Percentiles rank a stretch among this genome's conserved stretches.
phyloP scores from a whole-genome alignment of 2,797 vertebrate genomes.

The Alectoris magna region DNA sequence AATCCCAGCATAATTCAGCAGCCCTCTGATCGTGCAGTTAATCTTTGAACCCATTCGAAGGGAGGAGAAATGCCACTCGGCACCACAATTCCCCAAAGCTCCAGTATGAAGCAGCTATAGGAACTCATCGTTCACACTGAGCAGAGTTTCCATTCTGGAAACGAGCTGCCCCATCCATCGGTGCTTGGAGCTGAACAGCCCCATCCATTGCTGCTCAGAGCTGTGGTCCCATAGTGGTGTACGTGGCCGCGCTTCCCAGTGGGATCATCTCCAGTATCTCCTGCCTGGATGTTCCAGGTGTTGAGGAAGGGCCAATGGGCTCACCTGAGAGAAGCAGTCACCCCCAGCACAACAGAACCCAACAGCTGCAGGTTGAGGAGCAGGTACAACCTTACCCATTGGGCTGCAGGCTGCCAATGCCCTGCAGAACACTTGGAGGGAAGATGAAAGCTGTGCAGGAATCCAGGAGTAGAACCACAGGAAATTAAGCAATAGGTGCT shows the following conservation, averaged over 20 bases:
- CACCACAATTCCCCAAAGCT: fast-evolving
- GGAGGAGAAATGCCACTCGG: background rate
- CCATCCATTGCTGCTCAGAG: constrained; percentile 57
- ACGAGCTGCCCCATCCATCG: constrained; percentile 58
- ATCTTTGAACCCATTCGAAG: background rate
- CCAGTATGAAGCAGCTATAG: background rate
- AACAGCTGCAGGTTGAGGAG: constrained; percentile 1
- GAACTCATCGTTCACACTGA: constrained; percentile 16
- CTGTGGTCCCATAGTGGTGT: constrained; percentile 11
- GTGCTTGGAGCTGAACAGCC: background rate
- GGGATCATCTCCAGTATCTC: background rate
- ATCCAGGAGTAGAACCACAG: constrained; percentile 39
- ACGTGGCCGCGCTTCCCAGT: background rate
- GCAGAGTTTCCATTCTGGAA: constrained; percentile 48
- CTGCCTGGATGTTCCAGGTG: constrained; percentile 58
- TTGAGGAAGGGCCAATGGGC: constrained; percentile 56
- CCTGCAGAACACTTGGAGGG: background rate
- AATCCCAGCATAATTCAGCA: background rate
- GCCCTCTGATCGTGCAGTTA: background rate
- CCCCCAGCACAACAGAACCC: constrained; percentile 7
- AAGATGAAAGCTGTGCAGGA: constrained; percentile 41
- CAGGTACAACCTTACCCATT: background rate
- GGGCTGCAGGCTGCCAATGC: background rate
- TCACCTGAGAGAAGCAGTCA: background rate
- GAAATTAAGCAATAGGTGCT: constrained; percentile 35